phyloP scores from a whole-genome alignment of 2,113 vertebrate genomes.

The Forbesichthys papilliferus region DNA sequence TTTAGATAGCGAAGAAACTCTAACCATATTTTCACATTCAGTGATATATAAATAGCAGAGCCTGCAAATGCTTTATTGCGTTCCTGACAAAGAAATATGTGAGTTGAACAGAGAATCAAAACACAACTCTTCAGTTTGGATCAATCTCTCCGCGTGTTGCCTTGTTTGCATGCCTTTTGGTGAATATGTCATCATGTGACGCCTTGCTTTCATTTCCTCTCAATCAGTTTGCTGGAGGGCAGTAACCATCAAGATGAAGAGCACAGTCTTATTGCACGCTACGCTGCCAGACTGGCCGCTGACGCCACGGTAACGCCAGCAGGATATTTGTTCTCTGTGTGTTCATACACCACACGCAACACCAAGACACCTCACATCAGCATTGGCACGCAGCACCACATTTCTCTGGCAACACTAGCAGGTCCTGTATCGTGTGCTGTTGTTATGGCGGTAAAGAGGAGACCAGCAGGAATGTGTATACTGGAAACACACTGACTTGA shows the following conservation, averaged over 20 bases:
- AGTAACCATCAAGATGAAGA: constrained; percentile 94
- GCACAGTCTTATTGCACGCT: constrained; percentile 96
- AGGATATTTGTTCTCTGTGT: constrained; percentile 32
- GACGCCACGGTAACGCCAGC: constrained; percentile 88
- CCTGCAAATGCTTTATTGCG: background rate
- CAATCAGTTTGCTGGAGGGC: constrained; percentile 87
- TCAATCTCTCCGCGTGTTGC: too few species aligned
- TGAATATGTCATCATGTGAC: constrained; percentile 27
- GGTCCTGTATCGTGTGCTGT: too few species aligned
- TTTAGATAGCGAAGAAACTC: background rate
- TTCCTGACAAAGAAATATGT: too few species aligned
- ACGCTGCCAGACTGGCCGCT: constrained; percentile 94
- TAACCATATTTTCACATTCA: background rate
- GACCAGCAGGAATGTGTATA: constrained; percentile 9
- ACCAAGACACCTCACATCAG: constrained; percentile 8
- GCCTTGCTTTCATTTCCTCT: constrained; percentile 51
- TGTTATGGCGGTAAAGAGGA: background rate
- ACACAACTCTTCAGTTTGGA: too few species aligned
- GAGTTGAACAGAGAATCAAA: too few species aligned
- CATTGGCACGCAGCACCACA: background rate
- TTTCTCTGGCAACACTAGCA: too few species aligned
- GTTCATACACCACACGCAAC: background rate
- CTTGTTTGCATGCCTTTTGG: background rate
- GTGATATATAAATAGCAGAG: constrained; percentile 10
- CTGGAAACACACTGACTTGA: too few species aligned